Evolutionary conservation across 2,113 vertebrate genomes (phyloP).

Genomic region (Aythya baeri): DNA sequence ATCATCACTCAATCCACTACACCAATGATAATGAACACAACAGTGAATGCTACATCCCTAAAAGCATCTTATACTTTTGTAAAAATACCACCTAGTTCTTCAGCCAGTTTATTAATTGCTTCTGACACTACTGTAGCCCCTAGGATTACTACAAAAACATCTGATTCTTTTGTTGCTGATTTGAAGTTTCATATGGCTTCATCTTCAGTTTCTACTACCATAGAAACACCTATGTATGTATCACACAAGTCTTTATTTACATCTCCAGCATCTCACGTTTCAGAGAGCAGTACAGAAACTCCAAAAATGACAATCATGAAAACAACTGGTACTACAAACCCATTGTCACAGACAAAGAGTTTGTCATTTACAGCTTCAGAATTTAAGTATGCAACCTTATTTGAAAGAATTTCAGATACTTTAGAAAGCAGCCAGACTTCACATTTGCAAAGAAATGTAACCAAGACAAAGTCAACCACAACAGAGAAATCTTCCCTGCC

Average conservation of each 20-base stretch:
- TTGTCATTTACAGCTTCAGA: conserved; percentile 26
- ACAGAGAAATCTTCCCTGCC: background rate
- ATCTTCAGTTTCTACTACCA: conserved; percentile 21
- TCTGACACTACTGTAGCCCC: background rate
- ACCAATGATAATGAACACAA: background rate
- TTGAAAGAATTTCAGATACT: background rate
- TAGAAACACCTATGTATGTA: background rate
- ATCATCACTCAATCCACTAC: background rate
- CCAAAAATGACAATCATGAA: background rate
- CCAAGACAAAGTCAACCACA: background rate
- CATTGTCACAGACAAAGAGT: background rate
- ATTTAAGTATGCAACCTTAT: conserved; percentile 36
- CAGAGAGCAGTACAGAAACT: background rate
- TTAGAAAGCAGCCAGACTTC: conserved; percentile 3
- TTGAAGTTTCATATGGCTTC: conserved; percentile 27
- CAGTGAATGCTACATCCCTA: conserved; percentile 35
- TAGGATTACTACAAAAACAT: background rate
- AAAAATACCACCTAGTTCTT: conserved; percentile 31
- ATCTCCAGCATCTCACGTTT: background rate
- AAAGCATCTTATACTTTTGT: conserved; percentile 9
- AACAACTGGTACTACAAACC: background rate
- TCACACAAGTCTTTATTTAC: conserved; percentile 10
- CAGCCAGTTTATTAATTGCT: conserved; percentile 8
- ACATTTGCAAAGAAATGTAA: conserved; percentile 1
- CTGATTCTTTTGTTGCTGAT: background rate